Base-by-base conservation (phyloP, 2,888 invertebrate genomes). In the Sepiola atlantica region DNA sequence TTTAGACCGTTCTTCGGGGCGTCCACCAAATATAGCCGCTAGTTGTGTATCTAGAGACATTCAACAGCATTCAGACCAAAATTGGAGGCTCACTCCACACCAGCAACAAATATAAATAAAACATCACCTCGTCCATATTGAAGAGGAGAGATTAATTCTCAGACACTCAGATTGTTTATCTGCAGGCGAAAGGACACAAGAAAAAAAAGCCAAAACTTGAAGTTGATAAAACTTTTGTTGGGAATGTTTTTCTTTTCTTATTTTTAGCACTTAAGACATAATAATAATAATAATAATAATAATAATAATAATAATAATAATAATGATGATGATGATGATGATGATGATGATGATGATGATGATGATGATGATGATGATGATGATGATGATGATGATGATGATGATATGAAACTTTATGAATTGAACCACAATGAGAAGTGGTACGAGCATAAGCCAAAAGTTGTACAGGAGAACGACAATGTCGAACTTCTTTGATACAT, bases 1-100 rank as follows among this genome's bases (percentile, higher is more conserved):
- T n/a, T n/a, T n/a, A 77, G n/a, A 77, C n/a, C n/a, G 77, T 32
- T 77, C 77, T 77, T n/a, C 77, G 77, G 77, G 32, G n/a, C 77
- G 32, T 18, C 77, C 77, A n/a, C 77, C 32, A 77, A 32, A 77
- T 77, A n/a, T 77, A 77, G 77, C 77, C 77, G 77, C 77, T 18
- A 77, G 77, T 77, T 77, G 77, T 77, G 77, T 77, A 18, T 77
- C 77, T 77, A 77, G 77, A 77, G 77, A 77, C 77, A 77, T 77
- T 77, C 77, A 77, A 77, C 77, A 77, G 77, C 77, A 77, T 77
- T 32, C 61, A 77, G 14, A n/a, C 77, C n/a, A 77, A 77, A 2
- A 77, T 77, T 77, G 77, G 32, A 77, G 77, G 77, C 77, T 77
- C 77, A 77, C 77, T 77, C 77, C n/a, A 77, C n/a, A 77, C 77